Evolutionary conservation across 1,140 invertebrate species (phyloP).

Genomic region (Drosophila lini): DNA sequence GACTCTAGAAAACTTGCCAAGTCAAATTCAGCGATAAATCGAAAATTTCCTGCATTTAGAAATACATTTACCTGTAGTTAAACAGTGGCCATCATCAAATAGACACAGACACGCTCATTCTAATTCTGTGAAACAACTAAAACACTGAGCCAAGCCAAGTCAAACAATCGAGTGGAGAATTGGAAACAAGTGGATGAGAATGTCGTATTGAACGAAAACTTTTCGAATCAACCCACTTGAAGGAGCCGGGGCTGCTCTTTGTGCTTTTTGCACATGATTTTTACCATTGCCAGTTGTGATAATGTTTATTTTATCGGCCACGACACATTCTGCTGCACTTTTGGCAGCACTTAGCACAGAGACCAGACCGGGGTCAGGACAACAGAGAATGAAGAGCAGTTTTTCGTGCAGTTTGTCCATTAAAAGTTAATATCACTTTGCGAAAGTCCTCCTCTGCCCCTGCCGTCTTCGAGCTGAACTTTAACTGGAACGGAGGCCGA

Average conservation of each 20-base stretch:
- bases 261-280: slow-evolving; percentile 80
- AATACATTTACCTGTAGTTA: background rate
- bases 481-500: slow-evolving; percentile 38
- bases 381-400: slow-evolving; percentile 52
- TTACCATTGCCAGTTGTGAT: slow-evolving; percentile 81
- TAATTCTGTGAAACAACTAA: slow-evolving; percentile 1
- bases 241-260: slow-evolving; percentile 41
- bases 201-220: slow-evolving; percentile 10
- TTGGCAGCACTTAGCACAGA: slow-evolving; percentile 77
- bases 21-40: background rate
- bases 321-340: slow-evolving; percentile 82
- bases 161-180: slow-evolving; percentile 33
- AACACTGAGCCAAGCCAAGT: slow-evolving; percentile 2
- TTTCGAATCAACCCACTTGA: slow-evolving; percentile 47
- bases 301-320: slow-evolving; percentile 82
- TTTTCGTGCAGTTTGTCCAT: slow-evolving; percentile 79
- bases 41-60: background rate
- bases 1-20: background rate
- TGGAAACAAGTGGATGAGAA: slow-evolving; percentile 6
- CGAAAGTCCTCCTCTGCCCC: slow-evolving; percentile 53
- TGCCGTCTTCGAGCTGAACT: slow-evolving; percentile 29
- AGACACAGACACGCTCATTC: background rate
- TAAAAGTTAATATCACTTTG: slow-evolving; percentile 83
- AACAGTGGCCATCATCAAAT: background rate
- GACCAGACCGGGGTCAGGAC: slow-evolving; percentile 67